Evolutionary conservation across 2,797 vertebrate species (phyloP), one percentile per base, ranked within the genome.

Genomic region (Psittacula echo): DNA sequence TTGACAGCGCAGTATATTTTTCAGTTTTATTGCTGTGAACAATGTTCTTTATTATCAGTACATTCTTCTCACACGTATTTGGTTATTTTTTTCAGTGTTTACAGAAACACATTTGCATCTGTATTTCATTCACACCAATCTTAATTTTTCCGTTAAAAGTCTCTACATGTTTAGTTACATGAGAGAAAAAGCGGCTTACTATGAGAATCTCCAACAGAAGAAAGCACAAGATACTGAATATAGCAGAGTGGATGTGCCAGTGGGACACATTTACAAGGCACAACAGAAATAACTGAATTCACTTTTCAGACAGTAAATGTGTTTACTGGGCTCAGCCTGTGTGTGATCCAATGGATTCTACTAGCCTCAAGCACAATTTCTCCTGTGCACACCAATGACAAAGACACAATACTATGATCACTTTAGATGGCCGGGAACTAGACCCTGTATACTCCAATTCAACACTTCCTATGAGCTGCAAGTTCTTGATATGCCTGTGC

Each of bases 391-490:
- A 70, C 18, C 32, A 27, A 27, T 9, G 67, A 70, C 30, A 76
- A 84, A 79, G 32, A 26, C 16, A 5, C 11, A 29, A 39, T 0
- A 0, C 41, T 72, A 16, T 0, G 1, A 50, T 22, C 47, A 15
- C 20, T 86, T 88, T 44, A 67, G 50, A 51, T 9, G 86, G 29
- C 30, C 27, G 45, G 14, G 60, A 91, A 86, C 34, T 10, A 64
- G 41, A 72, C 11, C 65, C 29, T 39, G 11, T 15, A 51, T 51
- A 44, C 27, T 84, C n/a, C 73, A 79, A 30, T 34, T 41, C 61
- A 62, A 32, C 30, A 32, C 45, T 48, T 79, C 19, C 56, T 50
- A 27, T 9, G 8, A 11, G 1, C 2, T 37, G 15, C 39, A 77
- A 73, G 45, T 32, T 88, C 62, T 51, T 30, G 4, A 47, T 48